Percentiles rank a stretch among this genome's conserved stretches.
phyloP scores from a whole-genome alignment of 2,797 vertebrate genomes.

The Anisognathus igniventris region DNA sequence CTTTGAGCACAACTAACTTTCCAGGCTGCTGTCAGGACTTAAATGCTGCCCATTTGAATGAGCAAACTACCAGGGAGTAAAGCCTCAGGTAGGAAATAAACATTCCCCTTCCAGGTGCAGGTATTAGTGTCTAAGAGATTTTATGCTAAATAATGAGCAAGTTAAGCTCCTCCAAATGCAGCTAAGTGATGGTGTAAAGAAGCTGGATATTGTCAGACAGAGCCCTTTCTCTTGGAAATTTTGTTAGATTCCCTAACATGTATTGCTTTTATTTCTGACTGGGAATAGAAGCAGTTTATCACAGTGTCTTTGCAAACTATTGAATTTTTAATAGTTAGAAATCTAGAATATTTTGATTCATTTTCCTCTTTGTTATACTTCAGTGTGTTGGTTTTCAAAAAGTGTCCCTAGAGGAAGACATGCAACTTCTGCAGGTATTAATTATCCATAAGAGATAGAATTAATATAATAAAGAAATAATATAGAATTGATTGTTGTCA shows the following conservation, averaged over 20 bases:
- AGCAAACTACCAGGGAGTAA: background rate
- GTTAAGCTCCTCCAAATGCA: background rate
- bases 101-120: background rate
- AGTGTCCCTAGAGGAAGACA: background rate
- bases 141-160: background rate
- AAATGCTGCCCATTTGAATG: background rate
- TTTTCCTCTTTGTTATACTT: background rate
- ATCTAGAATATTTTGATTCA: background rate
- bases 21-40: background rate
- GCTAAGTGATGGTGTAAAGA: background rate
- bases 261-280: background rate
- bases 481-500: background rate
- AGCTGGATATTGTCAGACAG: background rate
- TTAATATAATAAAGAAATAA: background rate
- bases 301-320: background rate
- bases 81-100: background rate
- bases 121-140: background rate
- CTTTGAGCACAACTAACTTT: background rate
- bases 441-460: background rate
- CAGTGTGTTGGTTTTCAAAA: background rate
- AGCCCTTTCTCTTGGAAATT: background rate
- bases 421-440: background rate
- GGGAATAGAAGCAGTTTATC: background rate
- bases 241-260: background rate
- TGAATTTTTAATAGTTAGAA: background rate